phyloP scores from a whole-genome alignment of 1,140 invertebrate genomes.

The Cotesia glomerata region DNA sequence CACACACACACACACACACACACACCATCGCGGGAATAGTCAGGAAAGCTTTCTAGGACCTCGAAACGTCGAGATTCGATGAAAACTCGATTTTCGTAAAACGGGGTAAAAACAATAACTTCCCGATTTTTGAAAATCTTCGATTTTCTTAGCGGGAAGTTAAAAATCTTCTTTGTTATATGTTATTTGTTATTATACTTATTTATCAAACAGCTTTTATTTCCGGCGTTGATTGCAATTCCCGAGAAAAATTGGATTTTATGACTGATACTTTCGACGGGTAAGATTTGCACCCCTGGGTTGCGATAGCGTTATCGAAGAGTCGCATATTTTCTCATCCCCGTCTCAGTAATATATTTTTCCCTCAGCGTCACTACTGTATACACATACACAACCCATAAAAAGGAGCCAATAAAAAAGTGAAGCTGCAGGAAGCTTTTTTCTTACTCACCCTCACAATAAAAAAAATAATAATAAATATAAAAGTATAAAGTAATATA shows the following conservation, averaged over 20 bases:
- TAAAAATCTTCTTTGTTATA: not conserved
- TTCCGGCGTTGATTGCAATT: not conserved
- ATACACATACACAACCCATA: not conserved
- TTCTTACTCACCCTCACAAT: not conserved
- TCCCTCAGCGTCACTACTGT: not conserved
- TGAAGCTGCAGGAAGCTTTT: not conserved
- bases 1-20: too few species aligned
- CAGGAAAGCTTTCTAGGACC: too few species aligned
- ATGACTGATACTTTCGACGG: not conserved
- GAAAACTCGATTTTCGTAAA: too few species aligned
- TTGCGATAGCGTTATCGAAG: slow-evolving; percentile 30
- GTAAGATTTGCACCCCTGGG: slow-evolving; percentile 4
- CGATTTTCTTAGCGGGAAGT: too few species aligned
- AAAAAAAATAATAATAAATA: slow-evolving; percentile 1
- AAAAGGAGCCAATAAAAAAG: slow-evolving; percentile 16
- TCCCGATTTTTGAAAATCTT: too few species aligned
- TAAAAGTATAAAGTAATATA: not conserved
- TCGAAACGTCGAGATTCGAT: too few species aligned
- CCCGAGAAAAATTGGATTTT: not conserved
- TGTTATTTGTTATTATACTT: too few species aligned
- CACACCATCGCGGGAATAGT: too few species aligned
- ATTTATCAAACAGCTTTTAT: not conserved
- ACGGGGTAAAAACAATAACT: too few species aligned
- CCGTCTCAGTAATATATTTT: not conserved
- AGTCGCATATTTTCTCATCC: slow-evolving; percentile 22